Base-by-base conservation (phyloP, 2,113 vertebrate genomes). In the Neolamprologus toae region DNA sequence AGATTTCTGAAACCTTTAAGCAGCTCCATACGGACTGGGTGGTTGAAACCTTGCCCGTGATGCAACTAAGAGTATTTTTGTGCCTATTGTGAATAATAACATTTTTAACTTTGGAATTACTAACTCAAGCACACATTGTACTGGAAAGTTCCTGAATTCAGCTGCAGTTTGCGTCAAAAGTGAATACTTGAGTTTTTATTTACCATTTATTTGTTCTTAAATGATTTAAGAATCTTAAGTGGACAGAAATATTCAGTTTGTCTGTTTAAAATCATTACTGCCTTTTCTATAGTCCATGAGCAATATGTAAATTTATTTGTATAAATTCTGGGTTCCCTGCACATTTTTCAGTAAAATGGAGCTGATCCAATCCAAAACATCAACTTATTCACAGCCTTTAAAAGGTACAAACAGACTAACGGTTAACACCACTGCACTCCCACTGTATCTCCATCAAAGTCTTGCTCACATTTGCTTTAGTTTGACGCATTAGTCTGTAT, bases 121-220 rank as follows among this genome's bases (percentile, higher is more conserved):
- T 45, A 73, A 26, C 21, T 45, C 21, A 10, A 28, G 14, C 4
- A 45, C 0, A 3, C 21, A 16, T 73, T 16, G 21, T 68, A 68
- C 4, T 40, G 7, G 21, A 42, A 17, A 17, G 9, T 28, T 45
- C 0, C 40, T 17, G 9, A 73, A 17, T 73, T 73, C 6, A 40
- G 68, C 37, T 47, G 40, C 21, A 28, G 1, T 7, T 45, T 23
- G 6, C 1, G 13, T 23, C 21, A 45, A 73, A 73, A 73, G 21
- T 73, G 40, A 45, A 73, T 7, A 17, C 12, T 26, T 73, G 40
- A 73, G 21, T 47, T 73, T 73, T 47, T 73, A 26, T 73, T 45
- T 73, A 47, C 1, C 13, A 73, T 26, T 73, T 45, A 45, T 21
- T 42, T 73, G 8, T 7, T 73, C 68, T 73, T 42, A 40, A 42